Evolutionary conservation across 2,797 vertebrate species (phyloP).

Genomic region (Xenops minutus): DNA sequence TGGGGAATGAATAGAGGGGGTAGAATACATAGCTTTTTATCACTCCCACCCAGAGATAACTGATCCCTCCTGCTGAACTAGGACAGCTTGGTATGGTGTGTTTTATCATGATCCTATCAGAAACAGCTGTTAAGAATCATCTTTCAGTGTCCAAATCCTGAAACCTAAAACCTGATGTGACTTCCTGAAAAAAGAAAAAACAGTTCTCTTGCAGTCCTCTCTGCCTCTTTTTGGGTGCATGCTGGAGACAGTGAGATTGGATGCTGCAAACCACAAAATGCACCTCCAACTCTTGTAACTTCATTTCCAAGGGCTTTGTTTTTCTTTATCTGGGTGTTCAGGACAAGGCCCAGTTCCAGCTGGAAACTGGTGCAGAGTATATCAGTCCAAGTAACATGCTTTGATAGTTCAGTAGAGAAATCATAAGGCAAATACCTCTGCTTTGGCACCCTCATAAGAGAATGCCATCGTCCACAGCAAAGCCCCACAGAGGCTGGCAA

Average conservation of each 20-base stretch:
- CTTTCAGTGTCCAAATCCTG: neutral
- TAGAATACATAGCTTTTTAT: too few relatives aligned
- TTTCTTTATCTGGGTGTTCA: neutral
- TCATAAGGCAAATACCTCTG: neutral
- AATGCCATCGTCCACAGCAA: neutral
- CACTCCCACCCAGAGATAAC: too few relatives aligned
- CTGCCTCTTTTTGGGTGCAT: neutral
- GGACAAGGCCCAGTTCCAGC: neutral
- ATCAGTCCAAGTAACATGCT: fast-evolving
- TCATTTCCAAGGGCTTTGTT: neutral
- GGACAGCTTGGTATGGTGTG: neutral
- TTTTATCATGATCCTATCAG: neutral
- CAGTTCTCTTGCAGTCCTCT: neutral
- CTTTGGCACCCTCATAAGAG: neutral
- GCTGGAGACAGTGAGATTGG: fast-evolving
- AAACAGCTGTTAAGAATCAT: neutral
- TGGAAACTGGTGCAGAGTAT: neutral
- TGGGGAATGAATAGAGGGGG: too few relatives aligned
- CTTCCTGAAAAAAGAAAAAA: neutral
- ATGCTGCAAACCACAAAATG: neutral
- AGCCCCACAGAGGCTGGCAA: neutral
- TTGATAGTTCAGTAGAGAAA: neutral
- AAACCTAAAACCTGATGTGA: neutral
- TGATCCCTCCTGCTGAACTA: too few relatives aligned
- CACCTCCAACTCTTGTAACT: neutral